These are phyloP conservation scores for Coracias cyanogaster DNA, from an alignment of 2,797 vertebrate genomes.

Conservation along the genomic window DNA sequence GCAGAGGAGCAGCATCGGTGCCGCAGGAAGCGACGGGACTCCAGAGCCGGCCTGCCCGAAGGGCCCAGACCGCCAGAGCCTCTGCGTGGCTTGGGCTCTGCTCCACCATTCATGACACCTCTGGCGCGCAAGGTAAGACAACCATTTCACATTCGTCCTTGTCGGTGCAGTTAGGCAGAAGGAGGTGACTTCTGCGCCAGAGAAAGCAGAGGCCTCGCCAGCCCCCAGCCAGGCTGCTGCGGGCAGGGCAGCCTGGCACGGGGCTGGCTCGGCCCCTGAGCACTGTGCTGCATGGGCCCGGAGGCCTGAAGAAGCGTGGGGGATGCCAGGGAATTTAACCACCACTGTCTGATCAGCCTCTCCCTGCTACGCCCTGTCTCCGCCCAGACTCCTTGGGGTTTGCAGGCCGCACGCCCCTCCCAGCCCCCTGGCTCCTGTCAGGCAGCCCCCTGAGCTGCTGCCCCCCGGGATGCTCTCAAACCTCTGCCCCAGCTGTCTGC, in stretches of 20 bases:
- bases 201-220: background rate
- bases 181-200: background rate
- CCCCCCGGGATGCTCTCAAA: background rate
- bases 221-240: background rate
- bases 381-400: background rate
- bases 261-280: background rate
- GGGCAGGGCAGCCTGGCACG: background rate
- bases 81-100: background rate
- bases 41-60: background rate
- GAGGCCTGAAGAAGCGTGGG: background rate
- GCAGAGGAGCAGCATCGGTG: background rate
- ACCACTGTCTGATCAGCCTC: background rate
- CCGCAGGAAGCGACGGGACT: background rate
- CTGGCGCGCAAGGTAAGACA: constrained; percentile 40
- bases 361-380: background rate
- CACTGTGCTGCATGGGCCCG: background rate
- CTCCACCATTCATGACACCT: background rate
- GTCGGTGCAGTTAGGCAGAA: background rate
- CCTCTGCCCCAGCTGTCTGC: background rate
- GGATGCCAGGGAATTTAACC: background rate
- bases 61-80: background rate
- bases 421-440: background rate
- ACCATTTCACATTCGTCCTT: background rate
- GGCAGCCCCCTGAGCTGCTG: background rate
- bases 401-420: fast-evolving